A percentile compares a stretch with the other conserved stretches of the same genome.
phyloP scores from a whole-genome alignment of 1,140 invertebrate species.

The Heliconius eleuchia region DNA sequence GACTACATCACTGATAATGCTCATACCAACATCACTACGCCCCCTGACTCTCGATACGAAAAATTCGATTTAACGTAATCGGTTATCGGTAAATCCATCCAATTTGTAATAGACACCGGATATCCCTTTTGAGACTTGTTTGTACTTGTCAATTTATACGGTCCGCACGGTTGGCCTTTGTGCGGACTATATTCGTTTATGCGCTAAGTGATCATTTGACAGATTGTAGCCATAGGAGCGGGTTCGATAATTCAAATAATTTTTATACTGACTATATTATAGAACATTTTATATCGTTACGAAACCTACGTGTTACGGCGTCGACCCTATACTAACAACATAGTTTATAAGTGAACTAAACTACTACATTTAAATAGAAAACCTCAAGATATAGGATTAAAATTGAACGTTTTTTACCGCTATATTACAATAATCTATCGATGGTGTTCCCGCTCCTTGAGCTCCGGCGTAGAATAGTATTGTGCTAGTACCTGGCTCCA shows the following conservation, averaged over 20 bases:
- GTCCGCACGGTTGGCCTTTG: slow-evolving; percentile 6
- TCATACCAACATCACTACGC: slow-evolving; percentile 2
- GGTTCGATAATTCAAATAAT: slow-evolving; percentile 1
- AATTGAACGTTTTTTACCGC: slow-evolving; percentile 1
- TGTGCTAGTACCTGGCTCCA: slow-evolving; percentile 27
- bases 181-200: slow-evolving; percentile 6
- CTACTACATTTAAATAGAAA: slow-evolving; percentile 14
- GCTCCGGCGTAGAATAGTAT: slow-evolving; percentile 10
- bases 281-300: slow-evolving; percentile 3
- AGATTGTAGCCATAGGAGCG: not conserved
- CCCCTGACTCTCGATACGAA: slow-evolving; percentile 3
- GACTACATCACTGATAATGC: slow-evolving; percentile 1
- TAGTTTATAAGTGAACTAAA: slow-evolving; percentile 9
- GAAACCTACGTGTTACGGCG: not conserved
- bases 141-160: slow-evolving; percentile 6
- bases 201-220: not conserved
- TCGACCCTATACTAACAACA: not conserved
- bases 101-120: slow-evolving; percentile 10
- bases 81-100: not conserved
- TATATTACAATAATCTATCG: not conserved
- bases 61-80: slow-evolving; percentile 1
- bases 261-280: slow-evolving; percentile 14
- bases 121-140: slow-evolving; percentile 7
- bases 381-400: slow-evolving; percentile 8
- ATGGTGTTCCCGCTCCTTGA: not conserved